Evolutionary conservation across 2,888 invertebrate species (phyloP).

Genomic region (Stomorhina lunata): DNA sequence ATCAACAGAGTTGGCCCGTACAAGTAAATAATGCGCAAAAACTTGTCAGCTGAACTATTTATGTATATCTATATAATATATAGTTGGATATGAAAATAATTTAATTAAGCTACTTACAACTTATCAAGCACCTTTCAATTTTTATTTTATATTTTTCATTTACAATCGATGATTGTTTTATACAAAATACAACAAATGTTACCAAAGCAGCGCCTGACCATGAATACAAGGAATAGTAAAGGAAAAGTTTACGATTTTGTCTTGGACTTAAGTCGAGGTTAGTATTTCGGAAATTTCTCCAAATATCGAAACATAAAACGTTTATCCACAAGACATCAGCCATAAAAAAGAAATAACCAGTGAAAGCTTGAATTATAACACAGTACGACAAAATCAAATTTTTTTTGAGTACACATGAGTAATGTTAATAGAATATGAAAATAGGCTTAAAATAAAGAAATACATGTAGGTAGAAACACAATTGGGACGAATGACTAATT

Average conservation of each 20-base stretch:
- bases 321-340: constrained; percentile 91
- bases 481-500: too few relatives aligned
- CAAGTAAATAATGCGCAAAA: constrained; percentile 75
- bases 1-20: constrained; percentile 74
- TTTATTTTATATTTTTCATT: constrained; percentile 73
- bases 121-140: constrained; percentile 81
- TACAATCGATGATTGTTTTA: constrained; percentile 66
- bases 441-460: too few relatives aligned
- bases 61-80: not conserved
- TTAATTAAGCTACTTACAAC: constrained; percentile 76
- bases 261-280: constrained; percentile 31
- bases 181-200: constrained; percentile 60
- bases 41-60: constrained; percentile 61
- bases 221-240: constrained; percentile 67
- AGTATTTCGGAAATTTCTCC: constrained; percentile 80
- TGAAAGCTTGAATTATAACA: constrained; percentile 66
- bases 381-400: too few relatives aligned
- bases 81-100: too few relatives aligned
- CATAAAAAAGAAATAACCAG: constrained; percentile 85
- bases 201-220: constrained; percentile 66
- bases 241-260: constrained; percentile 64
- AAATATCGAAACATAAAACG: constrained; percentile 90
- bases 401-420: too few relatives aligned
- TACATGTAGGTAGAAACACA: too few relatives aligned
- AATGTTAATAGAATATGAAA: too few relatives aligned